These are phyloP conservation scores for Eurois occulta DNA, from an alignment of 2,888 invertebrate genomes.

Conservation along the genomic window DNA sequence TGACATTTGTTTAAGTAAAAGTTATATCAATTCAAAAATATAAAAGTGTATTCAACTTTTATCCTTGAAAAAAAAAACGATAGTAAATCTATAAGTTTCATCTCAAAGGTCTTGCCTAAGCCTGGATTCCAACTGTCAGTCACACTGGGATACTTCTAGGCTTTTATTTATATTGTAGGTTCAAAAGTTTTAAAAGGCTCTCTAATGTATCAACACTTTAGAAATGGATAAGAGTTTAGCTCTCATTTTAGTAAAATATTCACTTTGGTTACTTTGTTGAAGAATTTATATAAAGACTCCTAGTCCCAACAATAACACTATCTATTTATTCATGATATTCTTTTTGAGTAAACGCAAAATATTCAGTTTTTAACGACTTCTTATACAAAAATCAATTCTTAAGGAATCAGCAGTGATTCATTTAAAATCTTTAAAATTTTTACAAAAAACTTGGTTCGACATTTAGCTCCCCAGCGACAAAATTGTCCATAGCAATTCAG, in stretches of 20 bases:
- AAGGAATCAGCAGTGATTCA: neutral
- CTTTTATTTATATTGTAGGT: conserved; percentile 31
- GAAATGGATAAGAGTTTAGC: conserved; percentile 20
- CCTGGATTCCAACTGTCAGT: conserved; percentile 35
- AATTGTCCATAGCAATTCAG: conserved; percentile 67
- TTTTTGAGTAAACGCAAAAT: conserved; percentile 1
- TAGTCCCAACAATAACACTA: conserved; percentile 2
- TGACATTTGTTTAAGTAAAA: neutral
- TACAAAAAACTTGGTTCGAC: conserved; percentile 47
- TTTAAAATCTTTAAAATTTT: neutral
- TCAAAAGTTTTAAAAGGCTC: conserved; percentile 28
- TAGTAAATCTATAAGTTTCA: conserved; percentile 42
- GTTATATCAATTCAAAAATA: neutral
- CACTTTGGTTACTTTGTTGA: conserved; percentile 3
- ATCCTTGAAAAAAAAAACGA: conserved; percentile 25
- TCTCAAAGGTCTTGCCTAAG: conserved; percentile 25
- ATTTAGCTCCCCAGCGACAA: conserved; percentile 58
- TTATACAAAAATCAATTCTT: neutral
- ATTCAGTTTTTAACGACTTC: neutral
- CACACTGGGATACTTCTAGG: conserved; percentile 17
- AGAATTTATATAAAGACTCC: conserved; percentile 1
- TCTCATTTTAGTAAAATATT: conserved; percentile 25
- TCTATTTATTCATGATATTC: neutral
- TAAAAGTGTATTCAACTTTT: conserved; percentile 25
- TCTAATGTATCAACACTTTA: conserved; percentile 32